Evolutionary conservation across 2,888 invertebrate species (phyloP).

Genomic region (Pinctada fucata): DNA sequence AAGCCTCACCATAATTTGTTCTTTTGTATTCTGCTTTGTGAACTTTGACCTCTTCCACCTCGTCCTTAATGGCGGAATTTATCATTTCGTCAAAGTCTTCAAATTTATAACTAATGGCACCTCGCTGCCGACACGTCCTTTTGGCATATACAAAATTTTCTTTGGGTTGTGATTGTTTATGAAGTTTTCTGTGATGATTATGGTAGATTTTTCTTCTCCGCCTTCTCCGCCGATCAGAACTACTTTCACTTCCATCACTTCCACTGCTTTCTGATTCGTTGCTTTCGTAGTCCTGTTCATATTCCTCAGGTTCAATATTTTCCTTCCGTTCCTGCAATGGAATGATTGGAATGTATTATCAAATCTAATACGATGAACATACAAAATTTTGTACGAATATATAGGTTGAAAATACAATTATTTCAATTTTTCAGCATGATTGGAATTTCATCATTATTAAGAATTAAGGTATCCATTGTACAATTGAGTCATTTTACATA

Average conservation of each 20-base stretch:
- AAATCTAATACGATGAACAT: background rate
- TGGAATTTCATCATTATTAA: too few species aligned
- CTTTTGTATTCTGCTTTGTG: conserved; percentile 8
- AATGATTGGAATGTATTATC: background rate
- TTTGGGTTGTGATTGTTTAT: conserved; percentile 17
- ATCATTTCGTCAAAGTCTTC: conserved; percentile 97
- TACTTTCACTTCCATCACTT: conserved; percentile 7
- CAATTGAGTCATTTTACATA: too few species aligned
- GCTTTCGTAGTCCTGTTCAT: conserved; percentile 29
- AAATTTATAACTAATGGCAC: conserved; percentile 84
- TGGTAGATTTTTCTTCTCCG: background rate
- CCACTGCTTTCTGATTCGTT: conserved; percentile 39
- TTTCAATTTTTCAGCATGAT: too few species aligned
- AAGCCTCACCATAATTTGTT: conserved; percentile 13
- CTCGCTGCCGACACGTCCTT: conserved; percentile 41
- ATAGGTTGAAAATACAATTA: background rate
- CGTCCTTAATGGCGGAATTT: conserved; percentile 85
- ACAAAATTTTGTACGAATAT: background rate
- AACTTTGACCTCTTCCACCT: conserved; percentile 48
- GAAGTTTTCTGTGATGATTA: conserved; percentile 13
- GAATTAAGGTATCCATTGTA: too few species aligned
- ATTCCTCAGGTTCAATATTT: conserved; percentile 40
- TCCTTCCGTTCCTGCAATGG: conserved; percentile 32
- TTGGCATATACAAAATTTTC: conserved; percentile 32
- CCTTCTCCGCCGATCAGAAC: background rate